Base-by-base conservation (phyloP, 1,140 invertebrate genomes). In the Steinernema khuongi region DNA sequence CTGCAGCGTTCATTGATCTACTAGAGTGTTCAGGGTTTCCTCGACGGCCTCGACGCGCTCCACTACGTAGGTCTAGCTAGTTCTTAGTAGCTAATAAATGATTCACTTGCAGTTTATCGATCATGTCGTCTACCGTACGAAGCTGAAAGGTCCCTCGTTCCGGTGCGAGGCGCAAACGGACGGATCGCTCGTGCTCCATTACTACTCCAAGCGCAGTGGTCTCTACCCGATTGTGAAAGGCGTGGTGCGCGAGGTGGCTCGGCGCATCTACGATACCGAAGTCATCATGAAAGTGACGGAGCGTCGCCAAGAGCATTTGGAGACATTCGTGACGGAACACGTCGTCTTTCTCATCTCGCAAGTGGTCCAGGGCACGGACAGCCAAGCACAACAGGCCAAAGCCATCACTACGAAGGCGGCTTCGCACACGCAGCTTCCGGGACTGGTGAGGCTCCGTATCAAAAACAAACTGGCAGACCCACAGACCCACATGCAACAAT, bases 141-240 rank as follows among this genome's bases (percentile, higher is more conserved):
- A 84, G 32, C 75, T 85, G 2, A 80, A 84, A 72, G 83, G 83
- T 2, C 83, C 83, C 0, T 81, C 83, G 28, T 85, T 86, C 69
- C 86, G 87, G 50, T 87, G 86, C 77, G 87, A 88, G 50, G 73
- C 77, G 14, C 80, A 83, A 28, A 68, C 76, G 7, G 84, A 87
- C 74, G 86, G 85, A 4, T 79, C 79, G 11, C 73, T 87, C 29
- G 73, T 81, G 17, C 72, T 87, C 1, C 87, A 87, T 78, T 88
- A 87, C 72, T 88, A 88, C 74, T 87, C 86, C 4, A 81, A 79
- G 31, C 69, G 87, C 19, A 79, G 75, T 11, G 86, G 86, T 0
- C 76, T 87, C 1, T 86, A 87, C 76, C 86, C 86, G 14, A 86
- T 88, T 73, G 87, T 87, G 14, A 85, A 85, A 77, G 84, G 85